Base-by-base conservation (phyloP, 2,888 invertebrate species). In the Nipponacmea schrenckii region DNA sequence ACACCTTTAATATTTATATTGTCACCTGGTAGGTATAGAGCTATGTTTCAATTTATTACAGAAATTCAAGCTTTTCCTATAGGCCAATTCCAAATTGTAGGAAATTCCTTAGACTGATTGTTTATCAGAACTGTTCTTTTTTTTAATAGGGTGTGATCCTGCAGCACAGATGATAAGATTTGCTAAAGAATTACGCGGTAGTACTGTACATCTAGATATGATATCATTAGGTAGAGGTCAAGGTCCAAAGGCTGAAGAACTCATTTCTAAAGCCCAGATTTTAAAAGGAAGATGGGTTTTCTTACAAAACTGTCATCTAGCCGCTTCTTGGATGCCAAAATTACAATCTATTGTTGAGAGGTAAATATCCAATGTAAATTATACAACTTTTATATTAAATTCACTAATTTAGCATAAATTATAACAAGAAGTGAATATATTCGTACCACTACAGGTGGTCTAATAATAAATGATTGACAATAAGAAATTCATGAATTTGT, bases 201-300 rank as follows among this genome's bases (percentile, higher is more conserved):
- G 85, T 71, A 82, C 86, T 45, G 78, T 86, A 4, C 88, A 89
- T 75, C 77, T 89, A 64, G 89, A 89, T 77, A 88, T 89, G 87
- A 87, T 89, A 69, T 89, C 89, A 17, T 80, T 89, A 56, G 89
- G 89, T 8, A 79, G 88, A 69, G 89, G 89, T 46, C 89, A 89
- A 76, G 89, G 88, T 7, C 86, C 86, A 12, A 86, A 87, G 74
- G 89, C 88, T n/a, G 88, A 89, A 78, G 88, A 89, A 73, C 84
- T 89, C 65, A 88, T 89, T 39, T 80, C 84, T 24, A 89, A 88
- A 75, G 88, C 89, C 15, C 86, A 88, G 80, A 88, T 88, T 63
- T 82, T 89, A 31, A 89, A 89, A 75, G 88, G 89, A 7, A 79
- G 88, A 68, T 89, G 89, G 89, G 85, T 89, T 64, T 89, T 89